Evolutionary conservation across 2,797 vertebrate genomes (phyloP).

Genomic region (Oophaga sylvatica): DNA sequence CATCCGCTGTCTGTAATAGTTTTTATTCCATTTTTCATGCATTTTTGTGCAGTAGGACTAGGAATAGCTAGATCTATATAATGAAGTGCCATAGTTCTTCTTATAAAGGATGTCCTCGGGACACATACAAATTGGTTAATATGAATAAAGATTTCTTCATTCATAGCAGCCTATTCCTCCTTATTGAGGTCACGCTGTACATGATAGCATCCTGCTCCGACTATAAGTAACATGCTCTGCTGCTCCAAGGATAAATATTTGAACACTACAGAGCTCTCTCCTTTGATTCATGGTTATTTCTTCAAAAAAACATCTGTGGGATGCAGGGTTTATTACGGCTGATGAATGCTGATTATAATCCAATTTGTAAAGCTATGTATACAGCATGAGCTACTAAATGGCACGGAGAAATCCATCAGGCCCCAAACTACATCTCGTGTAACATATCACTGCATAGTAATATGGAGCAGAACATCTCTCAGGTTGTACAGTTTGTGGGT

Average conservation of each 20-base stretch:
- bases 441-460: constrained; percentile 33
- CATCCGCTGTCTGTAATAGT: background rate
- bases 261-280: constrained; percentile 8
- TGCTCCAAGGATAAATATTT: constrained; percentile 42
- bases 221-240: constrained; percentile 19
- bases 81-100: background rate
- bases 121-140: constrained; percentile 15
- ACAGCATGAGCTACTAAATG: constrained; percentile 50
- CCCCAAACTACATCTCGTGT: constrained; percentile 19
- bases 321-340: constrained; percentile 39
- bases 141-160: constrained; percentile 36
- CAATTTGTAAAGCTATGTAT: constrained; percentile 51
- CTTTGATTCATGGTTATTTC: constrained; percentile 50
- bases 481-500: constrained; percentile 24
- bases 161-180: constrained; percentile 6
- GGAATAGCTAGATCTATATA: background rate
- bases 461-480: constrained; percentile 15
- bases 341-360: constrained; percentile 54
- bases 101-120: constrained; percentile 17
- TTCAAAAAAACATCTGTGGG: constrained; percentile 21
- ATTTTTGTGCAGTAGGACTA: background rate
- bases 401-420: constrained; percentile 45
- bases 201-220: constrained; percentile 16
- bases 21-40: background rate
- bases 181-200: constrained; percentile 39